Evolutionary conservation across 2,113 vertebrate species (phyloP).

Genomic region (Protobothrops mucrosquamatus): DNA sequence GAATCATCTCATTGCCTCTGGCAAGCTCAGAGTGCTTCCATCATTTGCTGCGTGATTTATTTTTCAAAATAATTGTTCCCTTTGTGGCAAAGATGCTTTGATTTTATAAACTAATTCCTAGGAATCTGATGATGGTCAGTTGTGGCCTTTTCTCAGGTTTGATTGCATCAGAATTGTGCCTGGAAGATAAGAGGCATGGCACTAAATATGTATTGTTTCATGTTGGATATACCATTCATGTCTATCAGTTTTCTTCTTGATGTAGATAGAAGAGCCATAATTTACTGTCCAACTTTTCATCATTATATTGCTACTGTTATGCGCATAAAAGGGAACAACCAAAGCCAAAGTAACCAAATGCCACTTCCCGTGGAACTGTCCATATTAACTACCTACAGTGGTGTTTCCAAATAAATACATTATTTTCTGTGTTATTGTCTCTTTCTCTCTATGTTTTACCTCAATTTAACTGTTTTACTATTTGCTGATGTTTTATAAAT

Average conservation of each 20-base stretch:
- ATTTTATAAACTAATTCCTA: constrained; percentile 36
- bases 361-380: background rate
- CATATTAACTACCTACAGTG: background rate
- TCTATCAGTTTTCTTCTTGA: background rate
- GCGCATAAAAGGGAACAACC: background rate
- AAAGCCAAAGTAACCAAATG: background rate
- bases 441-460: background rate
- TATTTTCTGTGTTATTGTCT: background rate
- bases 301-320: background rate
- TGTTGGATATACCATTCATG: background rate
- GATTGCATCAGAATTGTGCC: background rate
- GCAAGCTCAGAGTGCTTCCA: constrained; percentile 61
- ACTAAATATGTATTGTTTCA: background rate
- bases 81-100: constrained; percentile 38
- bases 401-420: background rate
- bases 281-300: background rate
- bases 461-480: background rate
- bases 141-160: background rate
- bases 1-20: constrained; percentile 59
- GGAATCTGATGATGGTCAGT: background rate
- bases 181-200: background rate
- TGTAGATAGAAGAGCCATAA: background rate
- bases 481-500: background rate
- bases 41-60: constrained; percentile 64
- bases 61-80: constrained; percentile 63